Evolutionary conservation across 2,113 vertebrate species (phyloP), one percentile per base, ranked within the genome.

Genomic region (Pholis gunnellus): DNA sequence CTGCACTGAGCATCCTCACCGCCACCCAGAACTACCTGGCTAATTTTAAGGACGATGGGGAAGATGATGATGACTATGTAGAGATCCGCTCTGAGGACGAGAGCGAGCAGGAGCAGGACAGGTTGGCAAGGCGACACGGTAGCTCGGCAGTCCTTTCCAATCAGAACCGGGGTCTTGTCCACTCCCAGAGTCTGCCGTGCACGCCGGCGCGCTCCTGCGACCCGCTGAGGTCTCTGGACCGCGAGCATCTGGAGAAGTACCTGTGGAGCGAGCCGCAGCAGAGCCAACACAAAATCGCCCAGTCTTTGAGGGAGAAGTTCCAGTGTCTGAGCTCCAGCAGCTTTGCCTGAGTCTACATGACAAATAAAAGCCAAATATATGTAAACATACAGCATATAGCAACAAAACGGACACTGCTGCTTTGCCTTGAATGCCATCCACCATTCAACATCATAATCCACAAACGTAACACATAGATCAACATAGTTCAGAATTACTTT

Each of bases 261-360:
- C 91, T 97, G 52, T 99, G 98, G 98, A 96, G 94, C 36, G 96
- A 97, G 10, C 96, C 97, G 0, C 94, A 96, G 86, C 95, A 96
- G 82, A 96, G 82, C 90, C 97, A 99, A 90, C 95, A 97, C 90
- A 99, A 97, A 52, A 96, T 99, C 34, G 97, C 97, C 76, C 98
- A 98, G 87, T 98, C 98, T 36, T 92, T 99, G 89, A 95, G 98
- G 81, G 98, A 99, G 72, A 99, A 99, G 91, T 97, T 99, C 85
- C 98, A 99, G 76, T 99, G 98, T 96, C 96, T 99, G 79, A 98
- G 98, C 85, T 99, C 98, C 59, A 99, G 97, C 88, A 99, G 98
- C 86, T 99, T 99, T 79, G 97, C 93, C 57, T 94, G 78, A 93
- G 48, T 61, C 65, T 31, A 4, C n/a, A 17, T 6, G 29, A 66